phyloP scores from a whole-genome alignment of 2,113 vertebrate genomes.

The Lonchura striata region DNA sequence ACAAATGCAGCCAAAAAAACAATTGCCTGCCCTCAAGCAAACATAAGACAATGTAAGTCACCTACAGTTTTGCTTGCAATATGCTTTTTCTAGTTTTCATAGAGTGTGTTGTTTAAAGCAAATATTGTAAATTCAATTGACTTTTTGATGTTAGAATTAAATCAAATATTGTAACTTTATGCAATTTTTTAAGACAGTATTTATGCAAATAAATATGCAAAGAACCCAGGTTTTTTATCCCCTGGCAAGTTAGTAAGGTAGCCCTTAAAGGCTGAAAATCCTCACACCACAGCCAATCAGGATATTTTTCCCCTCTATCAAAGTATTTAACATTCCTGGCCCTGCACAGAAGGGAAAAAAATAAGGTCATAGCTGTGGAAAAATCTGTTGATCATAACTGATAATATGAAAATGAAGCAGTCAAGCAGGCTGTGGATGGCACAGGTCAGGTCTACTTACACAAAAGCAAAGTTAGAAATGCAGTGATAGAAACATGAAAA shows the following conservation, averaged over 20 bases:
- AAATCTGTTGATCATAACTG: conserved; percentile 27
- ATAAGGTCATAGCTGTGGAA: conserved; percentile 36
- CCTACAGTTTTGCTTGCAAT: neutral
- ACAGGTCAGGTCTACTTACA: neutral
- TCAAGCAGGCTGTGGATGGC: conserved; percentile 4
- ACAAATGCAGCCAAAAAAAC: neutral
- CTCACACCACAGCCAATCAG: neutral
- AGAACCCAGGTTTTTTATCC: neutral
- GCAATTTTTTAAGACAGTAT: neutral
- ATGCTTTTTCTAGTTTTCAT: neutral
- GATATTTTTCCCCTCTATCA: neutral
- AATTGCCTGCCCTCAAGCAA: neutral
- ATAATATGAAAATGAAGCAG: conserved; percentile 46
- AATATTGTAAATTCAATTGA: neutral
- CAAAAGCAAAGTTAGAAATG: neutral
- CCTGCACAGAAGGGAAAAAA: neutral
- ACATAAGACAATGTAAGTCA: neutral
- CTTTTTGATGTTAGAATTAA: neutral
- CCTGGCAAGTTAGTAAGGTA: neutral
- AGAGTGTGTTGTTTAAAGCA: neutral
- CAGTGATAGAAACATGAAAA: neutral
- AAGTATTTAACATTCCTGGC: conserved; percentile 22
- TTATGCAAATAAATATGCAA: conserved; percentile 57
- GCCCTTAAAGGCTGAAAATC: neutral
- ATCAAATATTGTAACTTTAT: neutral